Evolutionary conservation across 2,113 vertebrate genomes (phyloP), one percentile per base, ranked within the genome.

Genomic region (Hemicordylus capensis): DNA sequence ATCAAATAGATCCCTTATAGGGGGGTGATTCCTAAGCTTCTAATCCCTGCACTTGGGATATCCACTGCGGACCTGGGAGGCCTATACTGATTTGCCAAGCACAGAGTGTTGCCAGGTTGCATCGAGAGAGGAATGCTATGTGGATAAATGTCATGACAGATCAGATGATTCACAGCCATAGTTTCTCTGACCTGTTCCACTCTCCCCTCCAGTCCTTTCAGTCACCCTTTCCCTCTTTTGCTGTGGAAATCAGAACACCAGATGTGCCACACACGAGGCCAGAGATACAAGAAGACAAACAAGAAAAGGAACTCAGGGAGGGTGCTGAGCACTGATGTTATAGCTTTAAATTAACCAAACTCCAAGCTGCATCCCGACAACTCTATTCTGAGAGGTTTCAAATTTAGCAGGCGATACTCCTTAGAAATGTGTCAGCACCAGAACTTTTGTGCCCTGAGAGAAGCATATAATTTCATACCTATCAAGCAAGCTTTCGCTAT

Each of bases 381-480:
- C 58, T 73, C 42, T 73, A 83, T 59, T 83, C 20, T 20, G 44
- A 37, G 4, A 26, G 34, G 54, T 31, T 73, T 73, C 81, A n/a
- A 59, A 22, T 9, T 58, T n/a, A 73, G 54, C 37, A 59, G 73
- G 37, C 6, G 12, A 73, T 56, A 46, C 42, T 20, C 42, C 39
- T 54, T 59, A 61, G 56, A 26, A 46, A 59, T n/a, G 20, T 34
- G 2, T 5, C 31, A 9, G 42, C 22, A 6, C 58, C n/a, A 61
- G 31, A n/a, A 31, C 34, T 80, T 34, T 12, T 1, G 22, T 89
- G 88, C 82, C 69, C 81, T 75, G 86, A 26, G 77, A 94, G 61
- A 92, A 92, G 73, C 83, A 80, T 66, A 88, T 90, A 81, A 92
- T 93, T 94, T 89, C 92, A 90, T 90, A 87, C 2, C 24, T 70